phyloP scores from a whole-genome alignment of 2,797 vertebrate species.

The Botia kubotai region DNA sequence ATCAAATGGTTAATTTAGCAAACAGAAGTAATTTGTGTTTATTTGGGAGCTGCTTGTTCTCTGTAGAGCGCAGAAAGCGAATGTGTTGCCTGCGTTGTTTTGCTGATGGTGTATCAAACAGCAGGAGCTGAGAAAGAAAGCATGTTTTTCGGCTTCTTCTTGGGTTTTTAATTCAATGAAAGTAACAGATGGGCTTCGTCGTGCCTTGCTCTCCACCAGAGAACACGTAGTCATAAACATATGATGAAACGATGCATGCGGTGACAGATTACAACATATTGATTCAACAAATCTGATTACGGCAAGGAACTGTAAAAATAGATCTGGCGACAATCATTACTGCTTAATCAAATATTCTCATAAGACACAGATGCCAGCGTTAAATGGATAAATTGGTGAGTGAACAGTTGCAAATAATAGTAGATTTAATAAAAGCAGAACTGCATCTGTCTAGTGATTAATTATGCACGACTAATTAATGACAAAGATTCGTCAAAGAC shows the following conservation, averaged over 20 bases:
- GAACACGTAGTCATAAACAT: conserved; percentile 14
- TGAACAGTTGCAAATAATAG: neutral
- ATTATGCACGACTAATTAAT: neutral
- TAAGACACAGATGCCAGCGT: conserved; percentile 14
- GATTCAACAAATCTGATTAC: conserved; percentile 33
- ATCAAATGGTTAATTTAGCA: conserved; percentile 30
- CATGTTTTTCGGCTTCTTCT: neutral
- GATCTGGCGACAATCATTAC: conserved; percentile 21
- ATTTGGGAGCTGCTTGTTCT: neutral
- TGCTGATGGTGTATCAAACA: conserved; percentile 9
- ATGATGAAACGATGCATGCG: conserved; percentile 34
- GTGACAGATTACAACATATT: conserved; percentile 32
- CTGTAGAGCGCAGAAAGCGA: conserved; percentile 11
- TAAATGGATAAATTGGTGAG: neutral
- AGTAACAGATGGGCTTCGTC: conserved; percentile 46
- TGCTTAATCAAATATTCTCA: neutral
- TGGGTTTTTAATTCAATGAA: conserved; percentile 8
- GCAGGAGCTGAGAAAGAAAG: conserved; percentile 6
- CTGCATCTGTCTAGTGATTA: conserved; percentile 9
- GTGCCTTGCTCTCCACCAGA: conserved; percentile 21
- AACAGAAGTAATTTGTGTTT: conserved; percentile 40
- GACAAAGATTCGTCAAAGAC: conserved; percentile 2
- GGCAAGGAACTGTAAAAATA: conserved; percentile 5
- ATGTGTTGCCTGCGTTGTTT: conserved; percentile 32
- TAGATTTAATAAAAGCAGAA: neutral